Base-by-base conservation (phyloP, 2,888 invertebrate genomes). In the Troides oblongomaculatus region DNA sequence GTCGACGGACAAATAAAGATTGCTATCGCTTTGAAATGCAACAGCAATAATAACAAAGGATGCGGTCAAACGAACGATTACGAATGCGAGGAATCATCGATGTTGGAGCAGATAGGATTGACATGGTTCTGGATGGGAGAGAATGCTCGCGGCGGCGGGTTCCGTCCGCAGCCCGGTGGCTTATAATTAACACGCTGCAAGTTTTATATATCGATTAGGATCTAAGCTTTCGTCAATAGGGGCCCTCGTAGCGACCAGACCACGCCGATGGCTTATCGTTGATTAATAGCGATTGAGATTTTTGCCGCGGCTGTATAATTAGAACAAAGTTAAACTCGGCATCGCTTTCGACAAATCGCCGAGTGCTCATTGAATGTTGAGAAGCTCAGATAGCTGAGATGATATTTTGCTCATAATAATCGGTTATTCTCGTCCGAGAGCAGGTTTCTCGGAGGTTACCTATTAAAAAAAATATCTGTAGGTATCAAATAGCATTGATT, bases 171-270 rank as follows among this genome's bases (percentile, higher is more conserved):
- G 85, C 81, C 81, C 92, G 81, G 92, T 92, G 92, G 92, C 92
- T 88, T 92, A 92, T 92, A 92, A 92, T 92, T 92, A 92, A 92
- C 92, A 92, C 92, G 86, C 88, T 87, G 87, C 88, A 85, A 90
- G 88, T 90, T 88, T 92, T 92, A 91, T 92, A 89, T 92, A 90
- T 88, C 89, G 92, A 92, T 92, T 92, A 90, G 85, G 83, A 92
- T 92, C 92, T 92, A 91, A 92, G 92, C 92, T 92, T 92, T 92
- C 90, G 88, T 92, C 92, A 91, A 92, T 92, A 87, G 86, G 87
- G 86, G 89, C 88, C 88, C 88, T 89, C 89, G 85, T 87, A 87
- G 87, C 80, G 78, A 81, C 83, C 83, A 84, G 78, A 81, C 83
- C 83, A 84, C 77, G 74, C 76, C 79, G 89, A 91, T 91, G 79